Evolutionary conservation across 2,113 vertebrate species (phyloP), one percentile per base, ranked within the genome.

Genomic region (Podarcis cretensis): DNA sequence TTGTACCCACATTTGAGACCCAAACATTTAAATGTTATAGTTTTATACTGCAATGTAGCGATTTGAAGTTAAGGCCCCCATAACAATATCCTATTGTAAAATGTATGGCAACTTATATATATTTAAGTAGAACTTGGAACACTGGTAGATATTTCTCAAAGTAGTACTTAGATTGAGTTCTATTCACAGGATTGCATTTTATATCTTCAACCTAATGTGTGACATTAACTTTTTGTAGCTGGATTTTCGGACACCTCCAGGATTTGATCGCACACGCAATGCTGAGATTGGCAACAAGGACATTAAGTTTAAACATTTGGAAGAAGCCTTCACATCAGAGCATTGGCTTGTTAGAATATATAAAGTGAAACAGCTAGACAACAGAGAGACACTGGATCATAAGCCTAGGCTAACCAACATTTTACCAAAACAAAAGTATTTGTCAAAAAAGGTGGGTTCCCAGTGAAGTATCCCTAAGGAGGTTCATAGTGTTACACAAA

Each of bases 261-360:
- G 99, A 88, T 99, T 99, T 3, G 98, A 99, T 95, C 98, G 99
- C n/a, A 99, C 98, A 0, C 98, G 99, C 54, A 99, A 99, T 92
- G 98, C 98, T 0, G 99, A 99, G 96, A 99, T 99, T 93, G 99
- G 99, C 92, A 99, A 99, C 98, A 99, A 99, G 93, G 99, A 99
- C 96, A 99, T 99, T 91, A 98, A 98, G 94, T 99, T 99, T 95
- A 98, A 98, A 94, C 98, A 99, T 93, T 97, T 99, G 96, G 99
- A 99, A 95, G 99, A 99, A 96, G 99, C 98, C 59, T 99, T 99
- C 94, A 99, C 98, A 71, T 99, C 99, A 8, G 99, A 99, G 96
- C 99, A 99, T 94, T 99, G 99, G 99, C 98, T 99, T 91, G 98
- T 99, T 93, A 97, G 99, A 93, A 99, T 99, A 97, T 99, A 99